These are phyloP conservation scores for Atopsyche davidsoni DNA, from an alignment of 1,140 invertebrate species.

Conservation along the genomic window DNA sequence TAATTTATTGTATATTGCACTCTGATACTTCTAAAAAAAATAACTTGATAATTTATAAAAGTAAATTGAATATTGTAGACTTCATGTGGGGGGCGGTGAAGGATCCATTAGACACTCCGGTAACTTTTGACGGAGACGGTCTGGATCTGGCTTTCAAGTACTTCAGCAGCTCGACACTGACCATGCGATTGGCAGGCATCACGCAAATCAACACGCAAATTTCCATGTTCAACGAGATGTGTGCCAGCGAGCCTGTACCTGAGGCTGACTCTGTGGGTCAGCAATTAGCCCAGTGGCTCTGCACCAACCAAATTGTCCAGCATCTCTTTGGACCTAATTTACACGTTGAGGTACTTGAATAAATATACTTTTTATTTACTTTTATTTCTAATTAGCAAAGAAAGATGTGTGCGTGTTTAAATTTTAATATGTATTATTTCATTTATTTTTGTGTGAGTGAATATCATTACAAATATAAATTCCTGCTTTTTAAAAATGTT, in stretches of 20 bases:
- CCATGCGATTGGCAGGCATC: constrained; percentile 82
- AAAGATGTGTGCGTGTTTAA: too few relatives aligned
- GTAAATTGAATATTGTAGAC: constrained; percentile 50
- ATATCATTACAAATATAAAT: too few relatives aligned
- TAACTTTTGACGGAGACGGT: constrained; percentile 84
- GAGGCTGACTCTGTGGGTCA: constrained; percentile 80
- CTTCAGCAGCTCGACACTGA: constrained; percentile 87
- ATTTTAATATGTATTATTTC: too few relatives aligned
- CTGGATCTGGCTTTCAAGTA: constrained; percentile 90
- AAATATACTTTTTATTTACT: too few relatives aligned
- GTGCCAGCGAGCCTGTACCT: constrained; percentile 76
- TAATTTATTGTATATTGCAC: too few relatives aligned
- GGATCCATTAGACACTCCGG: constrained; percentile 79
- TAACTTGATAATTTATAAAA: constrained; percentile 17
- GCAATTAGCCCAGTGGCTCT: constrained; percentile 80
- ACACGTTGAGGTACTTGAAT: constrained; percentile 78
- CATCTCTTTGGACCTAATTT: constrained; percentile 94
- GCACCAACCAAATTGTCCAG: constrained; percentile 86
- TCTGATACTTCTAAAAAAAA: too few relatives aligned
- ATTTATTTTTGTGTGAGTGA: too few relatives aligned
- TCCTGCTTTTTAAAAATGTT: constrained; percentile 9
- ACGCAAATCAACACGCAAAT: constrained; percentile 94
- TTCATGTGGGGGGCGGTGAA: constrained; percentile 92
- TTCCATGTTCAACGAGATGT: constrained; percentile 82
- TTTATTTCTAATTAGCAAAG: too few relatives aligned